Base-by-base conservation (phyloP, 2,113 vertebrate species). In the Acrocephalus kingi region DNA sequence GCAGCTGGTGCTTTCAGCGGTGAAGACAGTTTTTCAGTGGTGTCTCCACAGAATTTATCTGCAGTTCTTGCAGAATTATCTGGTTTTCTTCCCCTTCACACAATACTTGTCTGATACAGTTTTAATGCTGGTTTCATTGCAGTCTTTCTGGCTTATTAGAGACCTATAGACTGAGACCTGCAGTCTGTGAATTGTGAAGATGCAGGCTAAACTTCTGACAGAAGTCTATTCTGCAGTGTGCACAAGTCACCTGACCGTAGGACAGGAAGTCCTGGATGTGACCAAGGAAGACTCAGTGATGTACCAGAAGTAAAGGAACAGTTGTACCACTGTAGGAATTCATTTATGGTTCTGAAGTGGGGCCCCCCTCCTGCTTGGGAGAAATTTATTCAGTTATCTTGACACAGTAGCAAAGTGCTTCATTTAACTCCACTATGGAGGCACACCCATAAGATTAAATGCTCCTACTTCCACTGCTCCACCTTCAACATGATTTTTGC, bases 401-500 rank as follows among this genome's bases (percentile, higher is more conserved):
- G 64, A 86, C 43, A 25, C 5, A 15, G 31, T 37, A 76, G 78
- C n/a, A 7, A 33, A 90, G 39, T 68, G 39, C 28, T 80, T 83
- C 27, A 30, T 76, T 71, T 86, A 80, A 77, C 33, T 96, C 54
- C 23, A 28, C 25, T 1, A 0, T 9, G 46, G 55, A n/a, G 82
- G 54, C 78, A 83, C 77, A 49, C 77, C 79, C 64, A 12, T 51
- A n/a, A 91, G 72, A 79, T 93, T 85, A 92, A 86, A 75, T 72
- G 15, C 41, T 77, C 15, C 24, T 79, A 6, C 33, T 91, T 90
- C 43, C 14, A 11, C 46, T 93, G 56, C 35, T 93, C 35, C 43
- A 43, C 75, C 67, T 76, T 62, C 25, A 58, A 2, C 55, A 8
- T 22, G 19, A 31, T 33, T 95, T 78, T 69, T 83, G 39, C 33